A percentile compares a stretch with the other conserved stretches of the same genome.
Conservation (phyloP, 2,888 invertebrate species). For the Schizaphis graminum region DNA sequence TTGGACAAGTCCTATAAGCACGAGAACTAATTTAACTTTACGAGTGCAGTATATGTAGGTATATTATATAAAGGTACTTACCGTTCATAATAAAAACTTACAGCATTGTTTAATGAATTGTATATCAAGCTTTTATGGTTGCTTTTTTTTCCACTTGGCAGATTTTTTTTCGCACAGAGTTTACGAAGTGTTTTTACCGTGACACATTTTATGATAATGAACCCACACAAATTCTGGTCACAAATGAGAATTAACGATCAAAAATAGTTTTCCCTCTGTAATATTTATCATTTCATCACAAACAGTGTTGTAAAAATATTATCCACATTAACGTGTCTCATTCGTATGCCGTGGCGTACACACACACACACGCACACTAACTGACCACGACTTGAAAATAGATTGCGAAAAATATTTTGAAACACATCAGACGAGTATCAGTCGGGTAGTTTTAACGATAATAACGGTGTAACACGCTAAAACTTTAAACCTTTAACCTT, state of each 20-base stretch:
- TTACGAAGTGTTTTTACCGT: neutral
- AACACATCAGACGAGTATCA: neutral
- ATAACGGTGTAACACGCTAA: neutral
- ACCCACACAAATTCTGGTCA: neutral
- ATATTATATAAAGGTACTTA: neutral
- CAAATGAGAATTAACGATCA: neutral
- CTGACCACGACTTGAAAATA: neutral
- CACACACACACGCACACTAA: neutral
- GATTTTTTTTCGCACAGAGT: neutral
- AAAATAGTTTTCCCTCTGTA: neutral
- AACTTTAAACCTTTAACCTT: neutral
- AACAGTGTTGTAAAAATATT: neutral
- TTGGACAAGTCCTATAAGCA: neutral
- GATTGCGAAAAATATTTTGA: neutral
- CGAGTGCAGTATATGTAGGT: neutral
- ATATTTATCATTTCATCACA: neutral
- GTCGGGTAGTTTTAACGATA: neutral
- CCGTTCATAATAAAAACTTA: neutral
- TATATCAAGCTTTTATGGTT: neutral
- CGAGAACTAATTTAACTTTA: neutral
- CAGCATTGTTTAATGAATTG: neutral
- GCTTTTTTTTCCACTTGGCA: neutral
- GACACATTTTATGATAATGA: neutral
- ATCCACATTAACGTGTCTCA: neutral
- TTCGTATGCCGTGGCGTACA: too few species aligned